Evolutionary conservation across 2,113 vertebrate species (phyloP).

Genomic region (Polypterus senegalus): DNA sequence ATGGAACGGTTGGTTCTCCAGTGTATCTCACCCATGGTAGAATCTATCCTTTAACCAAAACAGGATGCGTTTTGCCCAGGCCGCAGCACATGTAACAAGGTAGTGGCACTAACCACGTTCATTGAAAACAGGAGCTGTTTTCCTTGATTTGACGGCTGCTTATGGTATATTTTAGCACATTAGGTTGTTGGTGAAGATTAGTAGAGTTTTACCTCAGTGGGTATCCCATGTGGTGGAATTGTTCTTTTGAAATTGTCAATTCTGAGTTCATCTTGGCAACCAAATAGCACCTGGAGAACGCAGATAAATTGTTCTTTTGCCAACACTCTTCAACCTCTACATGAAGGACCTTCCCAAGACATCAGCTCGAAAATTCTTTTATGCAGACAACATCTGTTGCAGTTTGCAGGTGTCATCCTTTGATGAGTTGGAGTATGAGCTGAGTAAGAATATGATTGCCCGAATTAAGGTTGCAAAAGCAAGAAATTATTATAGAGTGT

Average conservation of each 20-base stretch:
- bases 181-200: not conserved
- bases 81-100: not conserved
- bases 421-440: too few relatives aligned
- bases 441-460: too few relatives aligned
- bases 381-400: too few relatives aligned
- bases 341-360: not conserved
- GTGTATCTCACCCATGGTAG: not conserved
- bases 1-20: not conserved
- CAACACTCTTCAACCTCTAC: not conserved
- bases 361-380: not conserved
- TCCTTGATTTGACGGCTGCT: not conserved
- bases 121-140: constrained; percentile 1
- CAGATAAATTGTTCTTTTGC: not conserved
- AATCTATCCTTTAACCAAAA: not conserved
- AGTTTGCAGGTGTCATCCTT: too few relatives aligned
- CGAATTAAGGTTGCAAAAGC: too few relatives aligned
- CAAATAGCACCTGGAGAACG: not conserved
- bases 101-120: constrained; percentile 1
- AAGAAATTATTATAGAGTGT: too few relatives aligned
- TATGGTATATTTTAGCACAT: not conserved
- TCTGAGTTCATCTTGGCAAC: not conserved
- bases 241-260: not conserved
- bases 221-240: not conserved
- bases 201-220: not conserved
- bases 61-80: not conserved